Evolutionary conservation across 2,797 vertebrate genomes (phyloP).

Genomic region (Acrocephalus scirpaceus): DNA sequence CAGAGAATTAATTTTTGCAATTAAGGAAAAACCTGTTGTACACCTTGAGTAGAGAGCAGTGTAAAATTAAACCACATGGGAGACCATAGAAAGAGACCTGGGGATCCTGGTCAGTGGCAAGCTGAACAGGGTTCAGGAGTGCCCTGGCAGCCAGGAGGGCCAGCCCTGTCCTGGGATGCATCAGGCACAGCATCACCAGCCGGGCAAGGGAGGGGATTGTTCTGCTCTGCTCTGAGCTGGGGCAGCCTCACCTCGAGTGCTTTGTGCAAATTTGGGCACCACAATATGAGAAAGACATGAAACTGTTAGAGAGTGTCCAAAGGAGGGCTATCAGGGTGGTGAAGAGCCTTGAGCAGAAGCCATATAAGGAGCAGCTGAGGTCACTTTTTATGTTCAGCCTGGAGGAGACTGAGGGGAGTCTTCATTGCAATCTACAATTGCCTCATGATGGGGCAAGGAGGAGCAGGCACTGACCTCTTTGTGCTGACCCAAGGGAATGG

Average conservation of each 20-base stretch:
- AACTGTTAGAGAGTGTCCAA: not conserved
- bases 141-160: not conserved
- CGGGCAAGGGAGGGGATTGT: not conserved
- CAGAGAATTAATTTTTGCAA: not conserved
- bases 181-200: not conserved
- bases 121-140: accelerated
- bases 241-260: not conserved
- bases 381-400: not conserved
- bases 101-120: accelerated
- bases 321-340: accelerated
- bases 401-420: not conserved
- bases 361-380: accelerated
- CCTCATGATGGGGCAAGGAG: not conserved
- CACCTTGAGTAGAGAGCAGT: not conserved
- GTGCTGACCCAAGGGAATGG: not conserved
- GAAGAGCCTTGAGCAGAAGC: not conserved
- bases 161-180: not conserved
- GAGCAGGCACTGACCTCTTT: not conserved
- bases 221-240: not conserved
- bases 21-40: not conserved
- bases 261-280: accelerated
- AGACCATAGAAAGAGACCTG: not conserved
- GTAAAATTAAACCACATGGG: not conserved
- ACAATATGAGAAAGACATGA: no score
- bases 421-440: not conserved